Base-by-base conservation (phyloP, 2,797 vertebrate genomes). In the Sebastes cheni region DNA sequence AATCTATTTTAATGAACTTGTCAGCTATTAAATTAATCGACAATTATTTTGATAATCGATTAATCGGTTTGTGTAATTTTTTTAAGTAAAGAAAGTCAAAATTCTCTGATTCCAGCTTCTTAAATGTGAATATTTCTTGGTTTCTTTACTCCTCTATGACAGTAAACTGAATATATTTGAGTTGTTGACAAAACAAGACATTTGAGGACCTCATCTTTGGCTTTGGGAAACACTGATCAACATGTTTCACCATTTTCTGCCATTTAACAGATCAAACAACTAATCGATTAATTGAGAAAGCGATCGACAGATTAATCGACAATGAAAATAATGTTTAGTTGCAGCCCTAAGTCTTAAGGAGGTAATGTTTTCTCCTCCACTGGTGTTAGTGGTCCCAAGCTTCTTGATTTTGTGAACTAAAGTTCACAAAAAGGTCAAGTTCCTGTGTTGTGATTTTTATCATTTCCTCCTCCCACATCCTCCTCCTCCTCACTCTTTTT, bases 401-500 rank as follows among this genome's bases (percentile, higher is more conserved):
- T 74, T 27, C 22, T 80, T 66, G 62, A 20, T 67, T 78, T 76
- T 65, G 67, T 65, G 66, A 71, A 60, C 56, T n/a, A 3, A 67
- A 88, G 94, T 95, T 95, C 93, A 93, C 46, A 14, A 22, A 58
- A 61, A 88, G 92, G 93, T 94, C 91, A 94, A 87, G 85, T 91
- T 84, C 79, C 79, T 86, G 74, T 81, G 86, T 83, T 92, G 84
- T 84, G 77, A 90, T 92, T 91, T 73, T 77, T 75, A 73, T 77
- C 81, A 82, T 91, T 86, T 91, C 85, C 84, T 70, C 78, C 75
- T 72, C 71, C 71, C 25, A 52, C 61, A 68, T 84, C 82, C 80
- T 65, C 75, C 65, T 69, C 27, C 16, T 39, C 20, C 5, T 59
- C 36, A 14, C 62, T 78, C 72, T 83, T 39, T 83, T 71, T 72